These are phyloP conservation scores for Drosophila sucinea DNA, from an alignment of 1,140 invertebrate genomes.

Conservation along the genomic window DNA sequence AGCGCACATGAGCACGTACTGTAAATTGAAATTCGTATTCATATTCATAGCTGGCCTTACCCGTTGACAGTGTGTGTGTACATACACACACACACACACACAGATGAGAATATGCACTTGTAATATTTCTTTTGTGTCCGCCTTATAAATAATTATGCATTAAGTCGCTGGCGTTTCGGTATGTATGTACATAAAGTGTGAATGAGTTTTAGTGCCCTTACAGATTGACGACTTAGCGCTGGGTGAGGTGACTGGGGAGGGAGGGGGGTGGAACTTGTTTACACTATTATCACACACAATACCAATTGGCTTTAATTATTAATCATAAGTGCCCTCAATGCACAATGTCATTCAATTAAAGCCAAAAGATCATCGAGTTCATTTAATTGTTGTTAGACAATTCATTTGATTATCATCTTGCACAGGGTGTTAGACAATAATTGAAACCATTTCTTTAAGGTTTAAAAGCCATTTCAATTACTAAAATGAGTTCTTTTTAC, in stretches of 20 bases:
- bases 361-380: background rate
- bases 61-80: slow-evolving; percentile 25
- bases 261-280: background rate
- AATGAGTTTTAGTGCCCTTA: slow-evolving; percentile 10
- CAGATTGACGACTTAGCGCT: background rate
- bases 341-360: background rate
- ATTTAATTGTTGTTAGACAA: background rate
- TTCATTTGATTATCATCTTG: too few relatives aligned
- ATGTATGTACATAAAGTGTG: slow-evolving; percentile 32
- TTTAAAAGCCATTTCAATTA: too few relatives aligned
- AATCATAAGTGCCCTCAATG: background rate
- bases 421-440: too few relatives aligned
- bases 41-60: slow-evolving; percentile 67
- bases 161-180: slow-evolving; percentile 62
- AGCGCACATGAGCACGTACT: slow-evolving; percentile 71
- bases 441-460: too few relatives aligned
- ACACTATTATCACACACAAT: background rate
- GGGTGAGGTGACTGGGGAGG: background rate
- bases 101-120: slow-evolving; percentile 44
- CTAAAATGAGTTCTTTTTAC: too few relatives aligned
- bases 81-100: slow-evolving; percentile 14
- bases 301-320: slow-evolving; percentile 1
- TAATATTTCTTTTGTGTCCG: slow-evolving; percentile 72
- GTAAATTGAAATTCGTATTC: slow-evolving; percentile 79
- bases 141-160: slow-evolving; percentile 75